Percentiles rank a stretch among this genome's conserved stretches.
phyloP scores from a whole-genome alignment of 1,140 invertebrate species.

The Neodiprion fabricii region DNA sequence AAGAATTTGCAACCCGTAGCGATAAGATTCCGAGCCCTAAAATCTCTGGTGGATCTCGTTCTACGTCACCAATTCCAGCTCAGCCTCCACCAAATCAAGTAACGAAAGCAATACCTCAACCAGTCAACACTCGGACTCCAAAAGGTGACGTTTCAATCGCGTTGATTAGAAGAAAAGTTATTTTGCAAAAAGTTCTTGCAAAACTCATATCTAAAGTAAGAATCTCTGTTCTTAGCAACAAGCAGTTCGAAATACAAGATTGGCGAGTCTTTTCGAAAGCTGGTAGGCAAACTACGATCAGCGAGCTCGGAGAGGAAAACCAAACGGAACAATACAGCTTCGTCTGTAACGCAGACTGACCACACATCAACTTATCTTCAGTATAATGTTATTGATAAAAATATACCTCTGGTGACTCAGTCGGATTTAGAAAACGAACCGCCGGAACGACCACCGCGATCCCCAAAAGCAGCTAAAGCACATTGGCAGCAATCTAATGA shows the following conservation, averaged over 20 bases:
- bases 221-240: constrained; percentile 31
- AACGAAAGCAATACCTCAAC: constrained; percentile 54
- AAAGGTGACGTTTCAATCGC: constrained; percentile 36
- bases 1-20: constrained; percentile 30
- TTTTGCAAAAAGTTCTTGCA: neutral
- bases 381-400: constrained; percentile 68
- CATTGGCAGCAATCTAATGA: constrained; percentile 42
- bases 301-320: constrained; percentile 75
- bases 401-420: constrained; percentile 51
- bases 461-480: constrained; percentile 39
- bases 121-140: constrained; percentile 48
- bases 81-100: constrained; percentile 43
- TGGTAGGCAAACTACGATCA: constrained; percentile 79
- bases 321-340: constrained; percentile 50
- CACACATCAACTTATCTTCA: constrained; percentile 65
- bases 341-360: constrained; percentile 61
- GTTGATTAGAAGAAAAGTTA: constrained; percentile 49
- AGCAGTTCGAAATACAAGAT: constrained; percentile 64
- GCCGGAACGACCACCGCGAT: constrained; percentile 49
- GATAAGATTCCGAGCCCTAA: constrained; percentile 18
- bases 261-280: constrained; percentile 72
- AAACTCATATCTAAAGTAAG: neutral
- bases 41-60: neutral
- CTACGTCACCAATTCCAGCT: constrained; percentile 32
- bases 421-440: constrained; percentile 36